phyloP scores from a whole-genome alignment of 2,888 invertebrate species.

The Ectropis crepuscularia region DNA sequence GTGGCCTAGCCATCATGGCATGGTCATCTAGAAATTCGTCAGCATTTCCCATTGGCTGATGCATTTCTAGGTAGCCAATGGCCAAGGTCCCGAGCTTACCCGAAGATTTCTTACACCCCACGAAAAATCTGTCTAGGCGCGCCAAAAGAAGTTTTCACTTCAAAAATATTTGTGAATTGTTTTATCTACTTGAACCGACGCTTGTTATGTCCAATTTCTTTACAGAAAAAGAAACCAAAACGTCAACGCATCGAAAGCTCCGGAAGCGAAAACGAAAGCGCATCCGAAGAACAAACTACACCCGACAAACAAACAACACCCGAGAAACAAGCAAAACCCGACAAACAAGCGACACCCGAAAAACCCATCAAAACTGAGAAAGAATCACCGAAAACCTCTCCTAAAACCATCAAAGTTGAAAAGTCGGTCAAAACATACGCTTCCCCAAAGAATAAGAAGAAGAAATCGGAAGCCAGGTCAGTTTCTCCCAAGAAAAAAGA shows the following conservation, averaged over 20 bases:
- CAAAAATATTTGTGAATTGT: no score
- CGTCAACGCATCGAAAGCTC: slow-evolving; percentile 73
- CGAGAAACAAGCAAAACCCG: slow-evolving; percentile 14
- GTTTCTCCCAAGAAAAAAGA: slow-evolving; percentile 15
- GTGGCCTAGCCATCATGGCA: no score
- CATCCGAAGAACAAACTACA: slow-evolving; percentile 10
- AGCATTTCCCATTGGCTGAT: no score
- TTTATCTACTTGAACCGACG: not conserved
- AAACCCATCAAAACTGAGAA: slow-evolving; percentile 9
- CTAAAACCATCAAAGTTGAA: slow-evolving; percentile 51
- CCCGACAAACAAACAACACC: slow-evolving; percentile 15
- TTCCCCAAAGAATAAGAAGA: slow-evolving; percentile 63
- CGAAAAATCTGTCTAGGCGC: no score
- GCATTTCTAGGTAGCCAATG: no score
- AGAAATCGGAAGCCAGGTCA: slow-evolving; percentile 17
- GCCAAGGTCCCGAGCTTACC: no score
- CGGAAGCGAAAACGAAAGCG: slow-evolving; percentile 61
- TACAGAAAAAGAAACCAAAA: slow-evolving; percentile 67
- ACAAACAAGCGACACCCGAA: slow-evolving; percentile 15
- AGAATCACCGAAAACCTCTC: slow-evolving; percentile 14
- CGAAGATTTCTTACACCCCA: no score
- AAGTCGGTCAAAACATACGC: slow-evolving; percentile 60
- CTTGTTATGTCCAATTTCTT: not conserved
- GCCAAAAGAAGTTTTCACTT: no score
- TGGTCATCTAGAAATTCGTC: no score